Evolutionary conservation across 2,888 invertebrate genomes (phyloP), one percentile per base, ranked within the genome.

Genomic region (Laspeyria flexula): DNA sequence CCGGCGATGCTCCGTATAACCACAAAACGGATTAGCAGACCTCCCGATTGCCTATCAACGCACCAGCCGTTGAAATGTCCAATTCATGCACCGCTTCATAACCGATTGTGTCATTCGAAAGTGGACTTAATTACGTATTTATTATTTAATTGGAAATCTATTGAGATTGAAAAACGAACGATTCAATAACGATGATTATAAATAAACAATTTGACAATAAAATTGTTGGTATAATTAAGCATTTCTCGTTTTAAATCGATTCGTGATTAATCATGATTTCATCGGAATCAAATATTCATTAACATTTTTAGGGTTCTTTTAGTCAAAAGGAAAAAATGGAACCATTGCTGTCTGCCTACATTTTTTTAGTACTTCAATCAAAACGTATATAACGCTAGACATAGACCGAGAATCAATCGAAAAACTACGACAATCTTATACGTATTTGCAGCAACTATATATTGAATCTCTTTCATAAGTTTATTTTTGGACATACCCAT

Each of bases 1-100:
- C 55, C 67, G 51, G 71, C 52, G 49, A 69, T 66, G 61, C 64
- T 56, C 62, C 48, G 59, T 39, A 53, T 55, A 46, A 71, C 79
- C 79, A 72, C 83, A 79, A 83, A 83, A 77, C 65, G 67, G 73
- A 82, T 84, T 78, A 81, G 53, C 70, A 55, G 57, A 56, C 63
- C 62, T 57, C 12, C 53, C 60, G 66, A 79, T 76, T 70, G 72
- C 48, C 55, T 56, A 63, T 64, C 62, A 60, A 56, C 44, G 42
- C 47, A 46, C 59, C 53, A 46, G 55, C 63, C 60, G 59, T 65
- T 62, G 54, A 55, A 61, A 73, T 71, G 70, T 69, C 65, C 56
- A 66, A 67, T 67, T 65, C 65, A 64, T 46, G 57, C 55, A 61
- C 68, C 59, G 54, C 38, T 61, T 63, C 61, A 63, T 69, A 50